Conservation (phyloP, 2,888 invertebrate genomes). For the Vandiemenella viatica region DNA sequence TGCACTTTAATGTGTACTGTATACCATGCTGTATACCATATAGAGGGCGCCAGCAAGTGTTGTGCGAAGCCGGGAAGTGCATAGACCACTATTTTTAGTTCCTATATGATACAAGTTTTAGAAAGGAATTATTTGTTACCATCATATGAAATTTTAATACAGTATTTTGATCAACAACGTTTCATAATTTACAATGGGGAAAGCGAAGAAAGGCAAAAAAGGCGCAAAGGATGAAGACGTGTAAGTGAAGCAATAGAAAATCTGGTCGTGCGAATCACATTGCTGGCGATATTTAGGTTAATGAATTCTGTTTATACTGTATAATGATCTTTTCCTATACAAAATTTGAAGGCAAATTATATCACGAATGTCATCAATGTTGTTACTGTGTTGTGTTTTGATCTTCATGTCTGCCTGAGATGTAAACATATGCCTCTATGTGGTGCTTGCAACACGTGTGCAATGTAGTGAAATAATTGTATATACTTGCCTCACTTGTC, state of each 20-base stretch:
- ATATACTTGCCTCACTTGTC: too few relatives aligned
- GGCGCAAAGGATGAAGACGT: slow-evolving; percentile 52
- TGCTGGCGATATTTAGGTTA: not conserved
- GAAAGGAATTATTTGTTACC: not conserved
- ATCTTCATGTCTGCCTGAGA: not conserved
- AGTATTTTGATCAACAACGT: not conserved
- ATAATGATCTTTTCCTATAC: not conserved
- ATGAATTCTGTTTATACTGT: not conserved
- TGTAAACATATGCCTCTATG: too few relatives aligned
- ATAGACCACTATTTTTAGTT: not conserved
- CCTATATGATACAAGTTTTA: not conserved
- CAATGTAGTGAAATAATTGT: too few relatives aligned
- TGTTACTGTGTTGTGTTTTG: not conserved
- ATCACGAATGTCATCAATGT: not conserved
- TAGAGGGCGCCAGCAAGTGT: too few relatives aligned
- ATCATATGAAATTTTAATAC: not conserved
- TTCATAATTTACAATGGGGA: slow-evolving; percentile 35
- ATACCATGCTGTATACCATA: too few relatives aligned
- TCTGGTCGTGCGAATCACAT: not conserved
- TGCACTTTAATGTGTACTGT: too few relatives aligned
- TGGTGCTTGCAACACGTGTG: too few relatives aligned
- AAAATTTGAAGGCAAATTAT: not conserved
- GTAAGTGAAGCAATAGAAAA: slow-evolving; percentile 18
- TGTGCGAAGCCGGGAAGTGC: too few relatives aligned
- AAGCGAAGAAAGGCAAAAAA: slow-evolving; percentile 70